Conservation (phyloP, 1,140 invertebrate genomes). For the Lepidurus couesii region DNA sequence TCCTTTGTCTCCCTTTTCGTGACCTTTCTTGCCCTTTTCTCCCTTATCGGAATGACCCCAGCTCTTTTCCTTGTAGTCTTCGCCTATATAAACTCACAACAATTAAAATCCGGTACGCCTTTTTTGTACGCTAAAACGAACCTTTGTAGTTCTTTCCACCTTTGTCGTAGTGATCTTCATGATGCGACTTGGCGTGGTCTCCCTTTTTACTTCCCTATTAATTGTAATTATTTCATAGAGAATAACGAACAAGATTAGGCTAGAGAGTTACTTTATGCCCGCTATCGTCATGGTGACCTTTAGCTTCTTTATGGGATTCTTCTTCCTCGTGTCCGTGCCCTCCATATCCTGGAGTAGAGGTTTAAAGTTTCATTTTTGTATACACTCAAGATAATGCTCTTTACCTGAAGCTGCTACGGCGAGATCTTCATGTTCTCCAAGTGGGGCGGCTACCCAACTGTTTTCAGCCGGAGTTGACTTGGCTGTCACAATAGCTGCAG, state of each 20-base stretch:
- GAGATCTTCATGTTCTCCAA: not conserved
- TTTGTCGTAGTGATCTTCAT: conserved; percentile 27
- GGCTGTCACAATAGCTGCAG: conserved; percentile 6
- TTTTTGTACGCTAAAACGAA: conserved; percentile 6
- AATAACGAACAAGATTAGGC: not conserved
- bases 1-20: conserved; percentile 36
- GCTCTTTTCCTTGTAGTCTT: conserved; percentile 36
- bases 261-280: not conserved
- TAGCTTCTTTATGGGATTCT: not conserved
- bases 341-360: not conserved
- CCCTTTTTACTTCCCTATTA: not conserved
- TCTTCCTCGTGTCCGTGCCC: conserved; percentile 7
- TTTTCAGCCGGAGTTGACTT: conserved; percentile 9
- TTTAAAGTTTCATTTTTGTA: not conserved
- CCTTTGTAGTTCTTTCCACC: conserved; percentile 36
- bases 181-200: conserved; percentile 6
- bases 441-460: not conserved
- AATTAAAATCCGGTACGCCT: not conserved
- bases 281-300: not conserved
- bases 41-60: conserved; percentile 35
- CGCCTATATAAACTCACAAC: conserved; percentile 23
- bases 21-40: conserved; percentile 37
- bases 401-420: conserved; percentile 4
- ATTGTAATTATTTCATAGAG: not conserved
- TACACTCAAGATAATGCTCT: not conserved